Conservation (phyloP, 2,797 vertebrate species). For the Rhinoraja longicauda region DNA sequence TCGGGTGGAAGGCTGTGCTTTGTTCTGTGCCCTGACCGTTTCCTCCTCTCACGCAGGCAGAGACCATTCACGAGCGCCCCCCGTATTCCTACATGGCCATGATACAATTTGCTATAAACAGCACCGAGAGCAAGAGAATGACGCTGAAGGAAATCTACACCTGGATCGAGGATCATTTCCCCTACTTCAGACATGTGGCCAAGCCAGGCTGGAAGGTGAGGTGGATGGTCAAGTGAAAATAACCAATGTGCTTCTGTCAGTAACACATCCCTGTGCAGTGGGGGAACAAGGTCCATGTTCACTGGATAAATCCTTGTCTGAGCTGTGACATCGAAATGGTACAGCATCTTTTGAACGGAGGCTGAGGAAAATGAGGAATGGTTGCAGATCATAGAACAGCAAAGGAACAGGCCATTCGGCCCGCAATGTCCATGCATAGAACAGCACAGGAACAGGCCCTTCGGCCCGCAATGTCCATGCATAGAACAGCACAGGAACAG, state of each 20-base stretch:
- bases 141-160: slow-evolving; percentile 91
- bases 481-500: too few species aligned
- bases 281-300: background rate
- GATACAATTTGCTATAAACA: slow-evolving; percentile 98
- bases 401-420: too few species aligned
- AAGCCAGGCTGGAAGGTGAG: slow-evolving; percentile 96
- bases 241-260: background rate
- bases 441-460: too few species aligned
- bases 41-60: slow-evolving; percentile 28
- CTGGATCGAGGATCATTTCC: slow-evolving; percentile 93
- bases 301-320: background rate
- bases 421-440: too few species aligned
- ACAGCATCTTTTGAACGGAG: background rate
- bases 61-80: slow-evolving; percentile 67
- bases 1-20: background rate
- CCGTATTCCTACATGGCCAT: slow-evolving; percentile 97
- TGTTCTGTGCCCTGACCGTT: background rate
- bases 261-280: background rate
- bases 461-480: too few species aligned
- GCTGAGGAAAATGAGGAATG: background rate
- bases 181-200: slow-evolving; percentile 82
- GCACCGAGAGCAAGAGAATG: slow-evolving; percentile 75
- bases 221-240: background rate
- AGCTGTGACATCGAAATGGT: background rate
- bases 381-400: too few species aligned